Base-by-base conservation (phyloP, 2,113 vertebrate genomes). In the Cyphomyrus discorhynchus region DNA sequence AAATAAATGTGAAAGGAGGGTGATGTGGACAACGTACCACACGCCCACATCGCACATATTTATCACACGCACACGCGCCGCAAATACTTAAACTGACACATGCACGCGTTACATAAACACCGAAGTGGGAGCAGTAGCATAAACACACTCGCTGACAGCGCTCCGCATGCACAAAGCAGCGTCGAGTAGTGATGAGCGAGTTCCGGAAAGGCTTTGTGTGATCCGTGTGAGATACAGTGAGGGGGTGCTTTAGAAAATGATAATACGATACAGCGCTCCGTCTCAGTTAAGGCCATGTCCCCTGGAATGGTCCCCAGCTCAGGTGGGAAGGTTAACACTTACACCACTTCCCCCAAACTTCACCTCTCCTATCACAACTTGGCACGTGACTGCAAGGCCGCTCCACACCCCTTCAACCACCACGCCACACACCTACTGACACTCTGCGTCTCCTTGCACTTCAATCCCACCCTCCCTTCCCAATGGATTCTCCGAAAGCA, bases 51-150 rank as follows among this genome's bases (percentile, higher is more conserved):
- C 74, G 47, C 89, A 66, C 89, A 56, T 66, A 84, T 80, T 83
- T 56, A 53, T 89, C 70, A 83, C 88, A 58, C 74, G 47, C 70
- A 89, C 88, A 49, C 74, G 39, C 13, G 19, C 31, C 5, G 31
- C 88, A 31, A 83, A 83, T 83, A 89, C 88, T 82, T 83, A 83
- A 52, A 89, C 74, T 83, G 70, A 77, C 46, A 83, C 74, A 56
- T 83, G 70, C 27, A 17, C 31, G 70, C 21, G 39, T 84, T 56
- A 89, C 50, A n/a, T 58, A 89, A 56, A 89, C 89, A 89, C 80
- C 13, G 35, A 62, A 66, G 87, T 88, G 35, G 87, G 87, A 52
- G 39, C 39, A 77, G 5, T 21, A 47, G 45, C 62, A 39, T 31
- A 42, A 46, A 53, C 49, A 35, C 27, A 15, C 49, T 2, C 31